Evolutionary conservation across 2,888 invertebrate genomes (phyloP).

Genomic region (Melangyna quadrimaculata): DNA sequence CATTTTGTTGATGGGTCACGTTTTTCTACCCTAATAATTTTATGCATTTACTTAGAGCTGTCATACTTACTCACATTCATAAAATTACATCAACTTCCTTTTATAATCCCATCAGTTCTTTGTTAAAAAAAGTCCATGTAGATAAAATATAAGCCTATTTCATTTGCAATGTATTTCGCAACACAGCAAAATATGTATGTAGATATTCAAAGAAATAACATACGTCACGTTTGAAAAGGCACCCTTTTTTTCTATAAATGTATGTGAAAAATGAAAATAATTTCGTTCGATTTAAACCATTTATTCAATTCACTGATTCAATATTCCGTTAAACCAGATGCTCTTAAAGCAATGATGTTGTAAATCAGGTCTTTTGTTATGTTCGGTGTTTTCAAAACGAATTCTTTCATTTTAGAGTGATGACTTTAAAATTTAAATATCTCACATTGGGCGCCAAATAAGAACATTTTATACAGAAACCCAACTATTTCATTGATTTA

Average conservation of each 20-base stretch:
- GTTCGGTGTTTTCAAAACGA: background rate
- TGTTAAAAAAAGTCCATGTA: background rate
- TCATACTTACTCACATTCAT: background rate
- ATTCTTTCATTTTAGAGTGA: background rate
- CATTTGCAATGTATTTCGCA: background rate
- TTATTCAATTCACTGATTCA: conserved; percentile 19
- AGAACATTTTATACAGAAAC: background rate
- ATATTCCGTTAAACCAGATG: too few species aligned
- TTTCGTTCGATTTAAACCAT: conserved; percentile 22
- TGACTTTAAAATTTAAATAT: too few species aligned
- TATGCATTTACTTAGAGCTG: background rate
- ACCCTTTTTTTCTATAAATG: background rate
- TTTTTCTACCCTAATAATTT: conserved; percentile 12
- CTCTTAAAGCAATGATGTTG: background rate
- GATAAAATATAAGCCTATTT: background rate
- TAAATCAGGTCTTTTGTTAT: background rate
- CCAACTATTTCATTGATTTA: background rate
- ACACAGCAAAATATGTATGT: background rate
- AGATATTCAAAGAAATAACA: background rate
- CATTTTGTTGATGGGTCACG: conserved; percentile 18
- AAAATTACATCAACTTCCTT: conserved; percentile 1
- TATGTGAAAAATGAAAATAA: background rate
- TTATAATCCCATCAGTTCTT: background rate
- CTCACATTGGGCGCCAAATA: conserved; percentile 2
- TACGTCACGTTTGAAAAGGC: conserved; percentile 5